phyloP scores from a whole-genome alignment of 2,113 vertebrate genomes.

The Phalacrocorax pelagicus region DNA sequence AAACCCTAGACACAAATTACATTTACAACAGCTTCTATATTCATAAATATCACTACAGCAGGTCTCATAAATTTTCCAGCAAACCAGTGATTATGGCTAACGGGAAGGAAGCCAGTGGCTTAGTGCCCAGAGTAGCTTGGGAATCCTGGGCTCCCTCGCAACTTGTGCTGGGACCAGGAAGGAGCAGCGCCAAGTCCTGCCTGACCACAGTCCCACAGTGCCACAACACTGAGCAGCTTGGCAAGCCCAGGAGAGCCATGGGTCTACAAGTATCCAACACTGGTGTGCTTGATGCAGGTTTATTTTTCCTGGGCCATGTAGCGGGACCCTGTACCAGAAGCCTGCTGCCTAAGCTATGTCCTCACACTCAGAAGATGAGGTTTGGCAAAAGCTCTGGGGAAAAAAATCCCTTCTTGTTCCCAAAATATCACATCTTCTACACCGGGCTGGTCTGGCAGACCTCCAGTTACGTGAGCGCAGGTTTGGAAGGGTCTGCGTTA shows the following conservation, averaged over 20 bases:
- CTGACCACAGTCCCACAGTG: background rate
- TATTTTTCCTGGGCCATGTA: background rate
- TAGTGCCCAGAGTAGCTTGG: constrained; percentile 2
- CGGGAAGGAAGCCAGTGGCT: constrained; percentile 45
- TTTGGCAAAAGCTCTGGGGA: background rate
- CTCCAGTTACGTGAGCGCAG: background rate
- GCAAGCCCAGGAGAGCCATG: background rate
- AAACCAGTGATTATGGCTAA: constrained; percentile 48
- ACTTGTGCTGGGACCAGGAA: background rate
- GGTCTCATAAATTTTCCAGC: constrained; percentile 41
- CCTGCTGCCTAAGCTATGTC: background rate
- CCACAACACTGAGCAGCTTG: background rate
- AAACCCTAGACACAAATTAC: background rate
- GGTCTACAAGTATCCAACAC: background rate
- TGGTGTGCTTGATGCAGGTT: background rate
- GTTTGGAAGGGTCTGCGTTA: background rate
- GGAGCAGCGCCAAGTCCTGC: background rate
- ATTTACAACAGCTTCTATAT: constrained; percentile 17
- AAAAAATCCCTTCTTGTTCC: background rate
- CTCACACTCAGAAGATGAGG: background rate
- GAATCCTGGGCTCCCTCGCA: constrained; percentile 15
- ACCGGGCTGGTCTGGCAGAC: background rate
- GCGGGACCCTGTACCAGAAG: background rate
- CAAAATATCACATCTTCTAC: background rate
- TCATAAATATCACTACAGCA: background rate